phyloP scores from a whole-genome alignment of 37 sponge, comb jelly and placozoan species.

The Spongilla lacustris region DNA sequence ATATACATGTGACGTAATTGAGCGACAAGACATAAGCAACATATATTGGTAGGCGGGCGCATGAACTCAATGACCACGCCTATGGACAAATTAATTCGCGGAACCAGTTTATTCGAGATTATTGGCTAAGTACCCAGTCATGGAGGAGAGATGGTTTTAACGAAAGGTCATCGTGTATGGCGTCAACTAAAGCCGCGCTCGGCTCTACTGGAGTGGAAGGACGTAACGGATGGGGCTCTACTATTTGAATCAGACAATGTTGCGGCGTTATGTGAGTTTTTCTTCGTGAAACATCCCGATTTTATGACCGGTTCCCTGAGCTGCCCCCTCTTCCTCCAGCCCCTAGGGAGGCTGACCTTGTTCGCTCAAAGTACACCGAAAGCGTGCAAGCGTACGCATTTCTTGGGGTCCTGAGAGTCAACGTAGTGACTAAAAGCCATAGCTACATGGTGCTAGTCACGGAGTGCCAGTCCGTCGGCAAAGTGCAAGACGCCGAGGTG shows the following conservation, averaged over 20 bases:
- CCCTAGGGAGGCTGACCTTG: slow-evolving; percentile 59
- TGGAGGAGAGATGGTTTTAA: slow-evolving; percentile 74
- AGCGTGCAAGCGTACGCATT: slow-evolving; percentile 61
- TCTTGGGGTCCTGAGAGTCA: slow-evolving; percentile 73
- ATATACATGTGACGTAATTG: too few relatives aligned
- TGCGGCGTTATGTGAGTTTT: slow-evolving; percentile 79
- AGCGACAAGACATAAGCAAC: too few relatives aligned
- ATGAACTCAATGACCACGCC: too few relatives aligned
- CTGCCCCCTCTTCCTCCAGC: slow-evolving; percentile 35
- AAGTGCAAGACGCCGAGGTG: slow-evolving; percentile 62
- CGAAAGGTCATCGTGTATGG: slow-evolving; percentile 61
- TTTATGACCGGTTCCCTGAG: too few relatives aligned
- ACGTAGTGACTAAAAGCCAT: not conserved
- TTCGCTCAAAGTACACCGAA: slow-evolving; percentile 60
- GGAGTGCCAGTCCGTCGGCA: slow-evolving; percentile 71
- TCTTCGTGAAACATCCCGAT: too few relatives aligned
- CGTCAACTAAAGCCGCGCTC: slow-evolving; percentile 61
- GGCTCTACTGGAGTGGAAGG: slow-evolving; percentile 72
- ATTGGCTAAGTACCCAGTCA: not conserved
- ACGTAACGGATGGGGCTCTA: slow-evolving; percentile 51
- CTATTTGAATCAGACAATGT: slow-evolving; percentile 76
- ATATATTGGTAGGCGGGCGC: too few relatives aligned
- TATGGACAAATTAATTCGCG: too few relatives aligned
- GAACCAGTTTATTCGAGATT: too few relatives aligned
- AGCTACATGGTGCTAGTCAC: slow-evolving; percentile 79